Base-by-base conservation (phyloP, 2,797 vertebrate species). In the Cynodonichthys magdalenae region DNA sequence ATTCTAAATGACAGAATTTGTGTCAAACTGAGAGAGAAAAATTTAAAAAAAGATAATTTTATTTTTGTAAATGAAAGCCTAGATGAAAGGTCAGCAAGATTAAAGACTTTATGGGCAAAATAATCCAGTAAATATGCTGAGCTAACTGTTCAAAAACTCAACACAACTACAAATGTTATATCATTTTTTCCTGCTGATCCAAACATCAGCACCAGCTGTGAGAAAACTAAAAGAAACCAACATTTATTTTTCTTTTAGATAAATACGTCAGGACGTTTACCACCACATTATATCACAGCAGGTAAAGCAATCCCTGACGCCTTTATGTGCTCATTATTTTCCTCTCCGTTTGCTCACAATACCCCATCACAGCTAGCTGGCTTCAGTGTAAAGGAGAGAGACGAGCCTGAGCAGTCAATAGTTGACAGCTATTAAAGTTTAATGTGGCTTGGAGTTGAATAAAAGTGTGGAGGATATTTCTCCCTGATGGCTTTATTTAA, bases 341-440 rank as follows among this genome's bases (percentile, higher is more conserved):
- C 24, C 7, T 52, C 56, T 70, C 66, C 34, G 64, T 82, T 76
- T 70, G 41, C 59, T 74, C 59, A 47, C 53, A 34, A 10, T 17
- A 44, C 34, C 9, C 18, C 49, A 65, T 59, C 72, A 60, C 41
- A 18, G 61, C 53, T 15, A 56, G 73, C 56, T 41, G 53, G 61
- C 29, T 75, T 80, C 59, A 45, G 64, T 55, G 65, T 77, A 75
- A 72, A 71, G 60, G 51, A 80, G 65, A 70, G 53, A 82, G 79
- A 79, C 64, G 7, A 58, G 76, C 71, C 63, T 60, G 70, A 75
- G 28, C 71, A 74, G 66, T 73, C 79, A 72, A 53, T 57, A 56
- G 62, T 60, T 64, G 74, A 82, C 59, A 70, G 74, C 67, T 64
- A 82, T 82, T 66, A 83, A 81, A 84, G 29, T 87, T 85, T 74